Evolutionary conservation across 2,888 invertebrate genomes (phyloP).

Genomic region (Tinea semifulvella): DNA sequence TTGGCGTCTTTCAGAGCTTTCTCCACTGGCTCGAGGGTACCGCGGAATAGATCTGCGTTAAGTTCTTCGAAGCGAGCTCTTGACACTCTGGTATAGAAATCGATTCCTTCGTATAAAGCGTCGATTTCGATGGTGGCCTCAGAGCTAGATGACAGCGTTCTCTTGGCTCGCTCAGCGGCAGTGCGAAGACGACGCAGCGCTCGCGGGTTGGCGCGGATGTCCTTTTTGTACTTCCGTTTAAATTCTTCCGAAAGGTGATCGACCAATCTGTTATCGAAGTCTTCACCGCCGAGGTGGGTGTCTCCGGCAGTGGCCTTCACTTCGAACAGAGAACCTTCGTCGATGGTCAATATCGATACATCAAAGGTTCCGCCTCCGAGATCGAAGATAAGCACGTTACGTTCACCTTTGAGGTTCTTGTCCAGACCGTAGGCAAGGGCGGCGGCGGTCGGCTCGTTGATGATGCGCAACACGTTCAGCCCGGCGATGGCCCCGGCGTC

Average conservation of each 20-base stretch:
- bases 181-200: conserved; percentile 76
- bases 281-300: conserved; percentile 83
- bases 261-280: conserved; percentile 72
- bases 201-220: conserved; percentile 71
- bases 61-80: conserved; percentile 81
- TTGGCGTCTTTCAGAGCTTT: conserved; percentile 82
- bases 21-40: conserved; percentile 80
- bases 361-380: conserved; percentile 78
- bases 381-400: conserved; percentile 72
- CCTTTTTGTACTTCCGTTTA: conserved; percentile 75
- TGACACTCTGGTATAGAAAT: conserved; percentile 74
- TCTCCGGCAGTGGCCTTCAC: conserved; percentile 86
- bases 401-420: conserved; percentile 71
- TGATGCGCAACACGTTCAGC: conserved; percentile 82
- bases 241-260: conserved; percentile 75
- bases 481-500: conserved; percentile 83
- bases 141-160: conserved; percentile 78
- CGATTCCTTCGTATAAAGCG: conserved; percentile 76
- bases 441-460: conserved; percentile 84
- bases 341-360: conserved; percentile 84
- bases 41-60: conserved; percentile 75
- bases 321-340: conserved; percentile 78
- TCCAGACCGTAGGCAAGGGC: conserved; percentile 77
- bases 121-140: conserved; percentile 81
- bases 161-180: conserved; percentile 80